These are phyloP conservation scores for Halcyon malimbica DNA, from an alignment of 2,113 vertebrate genomes.

Conservation along the genomic window DNA sequence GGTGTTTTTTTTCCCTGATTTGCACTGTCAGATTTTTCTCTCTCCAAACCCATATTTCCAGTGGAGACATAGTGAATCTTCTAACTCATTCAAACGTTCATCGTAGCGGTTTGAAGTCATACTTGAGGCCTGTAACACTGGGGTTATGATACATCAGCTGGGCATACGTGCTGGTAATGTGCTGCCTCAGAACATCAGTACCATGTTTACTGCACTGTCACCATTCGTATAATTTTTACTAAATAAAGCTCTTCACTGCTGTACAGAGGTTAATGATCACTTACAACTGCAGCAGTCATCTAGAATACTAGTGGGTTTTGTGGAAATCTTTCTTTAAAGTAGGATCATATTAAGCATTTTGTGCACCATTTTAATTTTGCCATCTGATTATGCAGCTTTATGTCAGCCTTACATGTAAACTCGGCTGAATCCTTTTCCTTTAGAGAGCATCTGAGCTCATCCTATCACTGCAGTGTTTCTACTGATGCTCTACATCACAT, in stretches of 20 bases:
- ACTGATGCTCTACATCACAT: neutral
- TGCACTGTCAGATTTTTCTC: neutral
- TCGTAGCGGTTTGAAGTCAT: neutral
- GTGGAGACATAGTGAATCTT: neutral
- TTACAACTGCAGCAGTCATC: neutral
- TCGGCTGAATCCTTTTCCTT: neutral
- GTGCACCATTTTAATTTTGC: neutral
- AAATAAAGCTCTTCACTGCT: conserved; percentile 17
- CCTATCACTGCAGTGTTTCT: neutral
- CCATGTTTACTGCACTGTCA: neutral
- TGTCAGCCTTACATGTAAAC: neutral
- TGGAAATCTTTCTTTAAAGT: neutral
- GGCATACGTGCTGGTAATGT: neutral
- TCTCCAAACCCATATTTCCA: neutral
- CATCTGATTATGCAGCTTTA: neutral
- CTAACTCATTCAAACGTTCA: neutral
- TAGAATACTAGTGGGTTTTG: neutral
- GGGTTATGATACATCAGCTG: neutral
- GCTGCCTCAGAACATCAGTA: neutral
- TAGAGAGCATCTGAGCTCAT: neutral
- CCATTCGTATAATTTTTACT: conserved; percentile 11
- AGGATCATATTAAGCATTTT: neutral
- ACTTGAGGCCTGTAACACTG: neutral
- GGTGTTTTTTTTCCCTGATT: neutral
- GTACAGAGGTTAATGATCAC: neutral